Evolutionary conservation across 1,140 invertebrate genomes (phyloP), one percentile per base, ranked within the genome.

Genomic region (Meteorus sp.): DNA sequence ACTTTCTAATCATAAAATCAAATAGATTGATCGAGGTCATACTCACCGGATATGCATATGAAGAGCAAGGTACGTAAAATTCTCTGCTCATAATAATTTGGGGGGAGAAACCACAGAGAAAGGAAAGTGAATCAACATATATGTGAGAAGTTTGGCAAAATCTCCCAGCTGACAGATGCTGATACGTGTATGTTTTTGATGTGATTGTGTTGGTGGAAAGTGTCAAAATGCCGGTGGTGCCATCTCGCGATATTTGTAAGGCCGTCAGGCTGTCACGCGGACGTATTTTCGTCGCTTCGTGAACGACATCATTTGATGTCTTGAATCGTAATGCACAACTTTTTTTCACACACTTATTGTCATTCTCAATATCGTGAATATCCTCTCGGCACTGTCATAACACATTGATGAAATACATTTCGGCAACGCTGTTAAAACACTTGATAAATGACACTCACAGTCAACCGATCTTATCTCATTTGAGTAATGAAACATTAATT

Each of bases 31-130:
- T 58, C 45, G 45, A 52, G 37, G 48, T 31, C 43, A 37, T 48
- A 60, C 73, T 71, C 52, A 78, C 76, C 74, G 75, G 73, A 71
- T 76, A 76, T 63, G 69, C 68, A 71, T 76, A 78, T 65, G 74
- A 69, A 60, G 72, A 69, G 65, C 76, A 76, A 43, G 74, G 70
- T 13, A 77, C 74, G 72, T 69, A 74, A 53, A 78, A 77, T 70
- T 76, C 74, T 72, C 76, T 76, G 71, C 73, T 78, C 76, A 76
- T 78, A 76, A 74, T 76, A n/a, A 15, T 19, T 19, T 22, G 23
- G 20, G 19, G 15, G 22, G 8, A 8, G 22, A 27, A 33, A 52
- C 20, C 52, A 54, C 29, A 25, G 20, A 29, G 5, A 43, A 56
- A 43, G 50, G 7, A 25, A 59, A 54, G n/a, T 43, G 44, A 35